Evolutionary conservation across 2,797 vertebrate genomes (phyloP).

Genomic region (Neopelma chrysocephalum): DNA sequence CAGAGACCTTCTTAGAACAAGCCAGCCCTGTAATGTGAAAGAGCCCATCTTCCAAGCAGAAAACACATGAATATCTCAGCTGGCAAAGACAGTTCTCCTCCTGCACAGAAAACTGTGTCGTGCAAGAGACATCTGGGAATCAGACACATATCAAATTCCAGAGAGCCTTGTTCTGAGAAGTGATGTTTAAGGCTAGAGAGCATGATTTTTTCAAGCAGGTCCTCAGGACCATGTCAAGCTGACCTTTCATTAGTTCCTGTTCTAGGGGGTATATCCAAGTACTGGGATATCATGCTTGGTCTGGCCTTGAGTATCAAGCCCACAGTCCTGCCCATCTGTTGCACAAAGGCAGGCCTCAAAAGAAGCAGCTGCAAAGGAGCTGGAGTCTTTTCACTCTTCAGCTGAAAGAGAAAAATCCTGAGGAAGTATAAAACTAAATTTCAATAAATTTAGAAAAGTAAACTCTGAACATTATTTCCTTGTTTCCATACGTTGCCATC

Average conservation of each 20-base stretch:
- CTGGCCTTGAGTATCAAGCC: background rate
- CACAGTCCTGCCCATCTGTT: background rate
- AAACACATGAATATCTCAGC: background rate
- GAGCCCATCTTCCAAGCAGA: background rate
- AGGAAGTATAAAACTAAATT: background rate
- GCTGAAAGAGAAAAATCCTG: background rate
- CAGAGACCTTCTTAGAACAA: background rate
- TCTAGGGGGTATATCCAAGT: background rate
- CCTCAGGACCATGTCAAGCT: background rate
- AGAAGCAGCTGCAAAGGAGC: background rate
- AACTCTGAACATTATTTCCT: background rate
- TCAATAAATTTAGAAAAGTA: background rate
- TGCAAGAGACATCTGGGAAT: background rate
- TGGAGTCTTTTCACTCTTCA: background rate
- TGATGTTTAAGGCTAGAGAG: background rate
- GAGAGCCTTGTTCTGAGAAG: background rate
- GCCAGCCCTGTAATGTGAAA: background rate
- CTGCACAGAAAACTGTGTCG: background rate
- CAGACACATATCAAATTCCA: background rate
- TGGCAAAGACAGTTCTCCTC: background rate
- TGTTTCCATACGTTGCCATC: background rate
- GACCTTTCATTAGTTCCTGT: background rate
- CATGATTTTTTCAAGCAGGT: background rate
- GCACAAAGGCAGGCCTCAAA: background rate
- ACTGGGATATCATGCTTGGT: fast-evolving